phyloP scores from a whole-genome alignment of 2,113 vertebrate species.

The Sebastes schlegelii region DNA sequence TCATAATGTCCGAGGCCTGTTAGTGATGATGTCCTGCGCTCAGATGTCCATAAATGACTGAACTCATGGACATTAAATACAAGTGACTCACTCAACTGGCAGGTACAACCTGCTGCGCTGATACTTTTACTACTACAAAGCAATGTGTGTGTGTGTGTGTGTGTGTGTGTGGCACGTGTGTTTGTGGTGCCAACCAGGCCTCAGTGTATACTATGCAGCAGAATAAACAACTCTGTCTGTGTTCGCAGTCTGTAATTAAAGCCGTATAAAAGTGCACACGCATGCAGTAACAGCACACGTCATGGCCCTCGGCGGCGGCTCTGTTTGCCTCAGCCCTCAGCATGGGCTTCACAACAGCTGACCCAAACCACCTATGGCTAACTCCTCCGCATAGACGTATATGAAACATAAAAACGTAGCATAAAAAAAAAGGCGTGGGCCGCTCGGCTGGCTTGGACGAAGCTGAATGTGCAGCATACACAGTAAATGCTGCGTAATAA shows the following conservation, averaged over 20 bases:
- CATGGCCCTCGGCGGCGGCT: constrained; percentile 54
- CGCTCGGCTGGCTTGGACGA: background rate
- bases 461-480: constrained; percentile 5
- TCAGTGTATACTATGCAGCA: constrained; percentile 71
- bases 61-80: constrained; percentile 59
- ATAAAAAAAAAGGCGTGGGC: constrained; percentile 21
- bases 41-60: constrained; percentile 61
- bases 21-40: constrained; percentile 43
- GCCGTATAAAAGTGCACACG: constrained; percentile 79
- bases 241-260: constrained; percentile 80
- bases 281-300: constrained; percentile 74
- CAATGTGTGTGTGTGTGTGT: constrained; percentile 50
- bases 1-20: constrained; percentile 28
- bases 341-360: constrained; percentile 68
- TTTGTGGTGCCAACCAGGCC: constrained; percentile 72
- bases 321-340: constrained; percentile 59
- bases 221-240: constrained; percentile 82
- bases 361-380: constrained; percentile 58
- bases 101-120: constrained; percentile 61
- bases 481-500: constrained; percentile 42
- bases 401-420: constrained; percentile 43
- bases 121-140: constrained; percentile 70
- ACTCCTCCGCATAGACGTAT: constrained; percentile 46
- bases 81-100: constrained; percentile 69
- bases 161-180: constrained; percentile 58